These are phyloP conservation scores for Bolborhynchus lineola DNA, from an alignment of 2,113 vertebrate species.

Conservation along the genomic window DNA sequence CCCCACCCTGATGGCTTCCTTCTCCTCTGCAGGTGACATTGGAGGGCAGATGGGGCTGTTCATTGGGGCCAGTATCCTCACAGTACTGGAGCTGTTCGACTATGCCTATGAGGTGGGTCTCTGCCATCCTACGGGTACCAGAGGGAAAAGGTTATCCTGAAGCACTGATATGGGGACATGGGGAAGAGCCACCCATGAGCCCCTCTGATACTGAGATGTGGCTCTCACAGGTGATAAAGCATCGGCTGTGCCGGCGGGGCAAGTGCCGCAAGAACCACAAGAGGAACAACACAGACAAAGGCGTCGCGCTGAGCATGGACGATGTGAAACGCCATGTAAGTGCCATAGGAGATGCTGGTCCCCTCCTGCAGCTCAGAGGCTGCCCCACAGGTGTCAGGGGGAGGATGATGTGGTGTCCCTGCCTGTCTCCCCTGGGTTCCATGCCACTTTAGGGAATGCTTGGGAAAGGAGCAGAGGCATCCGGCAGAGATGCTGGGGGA, in stretches of 20 bases:
- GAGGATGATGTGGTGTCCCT: no score
- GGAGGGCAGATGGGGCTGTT: slow-evolving; percentile 99
- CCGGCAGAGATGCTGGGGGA: neutral
- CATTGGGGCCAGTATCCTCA: slow-evolving; percentile 96
- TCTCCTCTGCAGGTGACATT: slow-evolving; percentile 85
- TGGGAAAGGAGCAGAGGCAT: neutral
- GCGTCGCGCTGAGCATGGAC: slow-evolving; percentile 93
- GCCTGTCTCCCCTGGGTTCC: no score
- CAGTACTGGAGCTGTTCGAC: slow-evolving; percentile 94
- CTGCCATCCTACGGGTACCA: accelerated
- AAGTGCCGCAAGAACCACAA: slow-evolving; percentile 90
- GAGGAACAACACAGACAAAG: slow-evolving; percentile 92
- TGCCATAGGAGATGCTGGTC: neutral
- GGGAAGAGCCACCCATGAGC: accelerated
- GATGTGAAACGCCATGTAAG: slow-evolving; percentile 97
- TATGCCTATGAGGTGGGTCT: slow-evolving; percentile 93
- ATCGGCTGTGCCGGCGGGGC: slow-evolving; percentile 87
- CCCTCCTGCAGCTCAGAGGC: neutral
- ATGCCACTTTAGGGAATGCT: accelerated
- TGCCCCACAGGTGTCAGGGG: neutral
- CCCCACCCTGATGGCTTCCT: neutral
- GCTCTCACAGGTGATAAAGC: slow-evolving; percentile 88
- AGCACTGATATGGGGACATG: accelerated
- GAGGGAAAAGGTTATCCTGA: neutral
- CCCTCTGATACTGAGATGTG: accelerated